Conservation (phyloP, 2,797 vertebrate species). For the Adelosebastes latens region DNA sequence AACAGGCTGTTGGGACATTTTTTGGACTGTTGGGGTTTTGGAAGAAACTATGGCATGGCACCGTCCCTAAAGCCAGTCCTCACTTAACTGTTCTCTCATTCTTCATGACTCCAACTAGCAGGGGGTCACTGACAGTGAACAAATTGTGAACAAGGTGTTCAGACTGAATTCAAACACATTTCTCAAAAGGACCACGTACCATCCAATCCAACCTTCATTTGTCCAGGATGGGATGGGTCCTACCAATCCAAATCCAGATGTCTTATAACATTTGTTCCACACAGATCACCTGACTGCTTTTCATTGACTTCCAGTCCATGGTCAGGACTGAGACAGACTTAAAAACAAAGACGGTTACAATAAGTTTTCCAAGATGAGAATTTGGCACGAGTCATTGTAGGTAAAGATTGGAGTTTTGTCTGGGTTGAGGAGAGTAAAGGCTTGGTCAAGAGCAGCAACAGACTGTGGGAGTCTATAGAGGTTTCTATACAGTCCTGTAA, state of each 20-base stretch:
- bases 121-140: not conserved
- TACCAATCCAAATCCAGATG: not conserved
- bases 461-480: conserved; percentile 32
- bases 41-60: not conserved
- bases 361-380: conserved; percentile 10
- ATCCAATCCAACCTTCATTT: not conserved
- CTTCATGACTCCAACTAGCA: not conserved
- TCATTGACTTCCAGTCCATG: not conserved
- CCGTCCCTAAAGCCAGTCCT: not conserved
- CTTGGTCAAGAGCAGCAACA: conserved; percentile 42
- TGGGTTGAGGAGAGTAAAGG: conserved; percentile 16
- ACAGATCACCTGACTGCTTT: not conserved
- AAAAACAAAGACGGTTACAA: conserved; percentile 16
- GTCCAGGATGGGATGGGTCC: not conserved
- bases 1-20: not conserved
- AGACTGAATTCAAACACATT: not conserved
- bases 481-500: conserved; percentile 32
- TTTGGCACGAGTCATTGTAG: conserved; percentile 48
- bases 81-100: not conserved
- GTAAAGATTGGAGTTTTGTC: conserved; percentile 4
- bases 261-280: not conserved
- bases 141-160: not conserved
- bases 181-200: not conserved
- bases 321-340: not conserved
- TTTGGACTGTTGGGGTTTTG: not conserved